Percentiles rank a stretch among this genome's conserved stretches.
phyloP scores from a whole-genome alignment of 2,113 vertebrate species.

The Pseudopodoces humilis region DNA sequence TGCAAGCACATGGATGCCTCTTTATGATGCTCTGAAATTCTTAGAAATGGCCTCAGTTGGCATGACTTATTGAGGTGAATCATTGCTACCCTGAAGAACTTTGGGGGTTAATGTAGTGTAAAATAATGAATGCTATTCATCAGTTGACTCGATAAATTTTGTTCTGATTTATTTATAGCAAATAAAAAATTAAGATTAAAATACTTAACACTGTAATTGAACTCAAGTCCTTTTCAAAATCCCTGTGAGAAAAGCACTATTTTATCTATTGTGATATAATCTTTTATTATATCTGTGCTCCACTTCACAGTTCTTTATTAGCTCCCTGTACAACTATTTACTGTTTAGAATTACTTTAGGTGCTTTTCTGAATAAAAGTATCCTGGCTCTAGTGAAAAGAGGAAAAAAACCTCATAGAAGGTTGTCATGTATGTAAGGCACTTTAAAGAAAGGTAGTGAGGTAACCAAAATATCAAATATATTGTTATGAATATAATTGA shows the following conservation, averaged over 20 bases:
- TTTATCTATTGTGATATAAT: conserved; percentile 12
- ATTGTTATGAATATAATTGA: background rate
- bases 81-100: background rate
- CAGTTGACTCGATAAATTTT: background rate
- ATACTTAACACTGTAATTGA: background rate
- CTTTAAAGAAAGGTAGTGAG: background rate
- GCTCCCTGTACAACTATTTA: conserved; percentile 25
- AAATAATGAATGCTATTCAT: background rate
- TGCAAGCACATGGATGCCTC: background rate
- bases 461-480: background rate
- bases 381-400: background rate
- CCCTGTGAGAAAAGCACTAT: background rate
- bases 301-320: conserved; percentile 32
- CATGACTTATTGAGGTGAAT: background rate
- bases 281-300: conserved; percentile 8
- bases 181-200: background rate
- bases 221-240: conserved; percentile 8
- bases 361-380: background rate
- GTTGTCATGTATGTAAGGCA: background rate
- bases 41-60: background rate
- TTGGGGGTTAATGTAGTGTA: background rate
- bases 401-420: background rate
- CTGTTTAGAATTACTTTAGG: background rate
- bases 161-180: background rate
- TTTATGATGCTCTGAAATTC: background rate